Conservation (phyloP, 2,113 vertebrate genomes). For the Poecilia latipinna region DNA sequence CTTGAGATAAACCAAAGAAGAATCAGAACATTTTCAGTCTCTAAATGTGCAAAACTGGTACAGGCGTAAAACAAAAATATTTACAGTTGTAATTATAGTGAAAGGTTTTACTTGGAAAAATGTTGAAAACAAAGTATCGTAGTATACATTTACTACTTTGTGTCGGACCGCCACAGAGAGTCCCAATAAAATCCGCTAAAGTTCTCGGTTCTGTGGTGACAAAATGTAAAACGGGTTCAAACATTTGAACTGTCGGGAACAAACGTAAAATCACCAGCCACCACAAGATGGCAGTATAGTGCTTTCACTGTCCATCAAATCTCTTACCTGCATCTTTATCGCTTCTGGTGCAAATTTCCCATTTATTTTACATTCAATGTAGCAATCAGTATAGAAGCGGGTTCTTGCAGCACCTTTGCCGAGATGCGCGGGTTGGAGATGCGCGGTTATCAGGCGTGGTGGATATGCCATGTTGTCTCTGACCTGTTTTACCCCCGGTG, state of each 20-base stretch:
- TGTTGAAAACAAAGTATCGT: background rate
- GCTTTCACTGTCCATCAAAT: conserved; percentile 14
- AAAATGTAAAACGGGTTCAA: background rate
- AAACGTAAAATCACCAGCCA: background rate
- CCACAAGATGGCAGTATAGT: conserved; percentile 74
- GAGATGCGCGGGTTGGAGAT: too few relatives aligned
- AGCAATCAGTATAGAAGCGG: conserved; percentile 1
- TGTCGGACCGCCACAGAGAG: too few relatives aligned
- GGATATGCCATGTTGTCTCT: background rate
- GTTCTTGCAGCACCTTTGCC: conserved; percentile 1
- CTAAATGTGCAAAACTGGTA: too few relatives aligned
- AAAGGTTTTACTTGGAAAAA: background rate
- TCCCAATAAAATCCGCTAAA: too few relatives aligned
- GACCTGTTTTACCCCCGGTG: conserved; percentile 37
- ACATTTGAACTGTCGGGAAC: too few relatives aligned
- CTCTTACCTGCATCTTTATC: conserved; percentile 8
- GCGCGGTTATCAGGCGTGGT: too few relatives aligned
- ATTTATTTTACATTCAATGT: conserved; percentile 19
- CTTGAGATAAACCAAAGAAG: background rate
- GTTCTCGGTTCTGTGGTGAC: background rate
- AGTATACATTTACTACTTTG: too few relatives aligned
- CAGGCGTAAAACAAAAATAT: too few relatives aligned
- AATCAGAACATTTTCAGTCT: too few relatives aligned
- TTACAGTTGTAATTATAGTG: too few relatives aligned
- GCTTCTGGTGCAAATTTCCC: conserved; percentile 17